Conservation (phyloP, 2,888 invertebrate species). For the Octonoba sinensis region DNA sequence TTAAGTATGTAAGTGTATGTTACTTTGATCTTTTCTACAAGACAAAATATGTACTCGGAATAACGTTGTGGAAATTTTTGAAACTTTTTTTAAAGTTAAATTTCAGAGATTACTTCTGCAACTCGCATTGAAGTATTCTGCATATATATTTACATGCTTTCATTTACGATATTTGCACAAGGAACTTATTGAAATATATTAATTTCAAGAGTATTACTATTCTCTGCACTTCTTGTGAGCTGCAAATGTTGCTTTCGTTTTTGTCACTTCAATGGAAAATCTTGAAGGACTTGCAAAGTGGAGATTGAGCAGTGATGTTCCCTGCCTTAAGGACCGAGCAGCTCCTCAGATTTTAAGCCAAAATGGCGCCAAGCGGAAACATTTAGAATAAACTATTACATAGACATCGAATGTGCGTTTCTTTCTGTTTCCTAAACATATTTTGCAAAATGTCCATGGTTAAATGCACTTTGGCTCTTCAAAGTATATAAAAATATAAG, state of each 20-base stretch:
- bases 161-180: no score
- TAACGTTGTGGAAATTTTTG: no score
- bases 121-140: no score
- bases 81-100: no score
- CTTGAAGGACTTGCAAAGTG: background rate
- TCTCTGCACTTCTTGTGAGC: background rate
- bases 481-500: conserved; percentile 38
- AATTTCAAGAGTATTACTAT: background rate
- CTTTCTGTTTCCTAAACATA: conserved; percentile 3
- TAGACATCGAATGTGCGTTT: conserved; percentile 50
- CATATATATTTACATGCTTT: no score
- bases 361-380: conserved; percentile 59
- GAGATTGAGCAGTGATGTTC: conserved; percentile 12
- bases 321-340: conserved; percentile 39
- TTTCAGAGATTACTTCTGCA: no score
- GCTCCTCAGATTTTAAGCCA: conserved; percentile 25
- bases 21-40: no score
- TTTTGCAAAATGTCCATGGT: conserved; percentile 10
- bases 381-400: conserved; percentile 12
- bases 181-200: no score
- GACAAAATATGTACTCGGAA: no score
- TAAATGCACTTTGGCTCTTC: conserved; percentile 30
- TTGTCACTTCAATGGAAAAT: background rate
- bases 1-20: no score
- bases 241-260: conserved; percentile 1